Base-by-base conservation (phyloP, 2,888 invertebrate genomes). In the Petrophora chlorosata region DNA sequence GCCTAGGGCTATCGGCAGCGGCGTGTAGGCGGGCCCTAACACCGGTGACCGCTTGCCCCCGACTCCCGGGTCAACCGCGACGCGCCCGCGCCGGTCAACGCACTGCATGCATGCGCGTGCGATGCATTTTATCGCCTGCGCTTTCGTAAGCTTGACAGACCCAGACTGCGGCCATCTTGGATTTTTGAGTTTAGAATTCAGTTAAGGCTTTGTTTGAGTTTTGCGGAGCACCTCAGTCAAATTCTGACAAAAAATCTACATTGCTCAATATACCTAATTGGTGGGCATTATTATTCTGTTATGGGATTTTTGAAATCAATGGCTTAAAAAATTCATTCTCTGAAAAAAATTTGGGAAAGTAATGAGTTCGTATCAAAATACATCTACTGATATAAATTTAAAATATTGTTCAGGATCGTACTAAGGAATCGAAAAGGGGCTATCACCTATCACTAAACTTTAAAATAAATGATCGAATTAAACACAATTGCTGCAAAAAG, bases 41-140 rank as follows among this genome's bases (percentile, higher is more conserved):
- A 73, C 73, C 74, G 74, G 64, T 85, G 85, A 83, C 86, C 87
- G 85, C 80, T 70, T 87, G 87, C 84, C 86, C 86, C 80, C 84
- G 77, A 76, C 73, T 71, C 75, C 67, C 74, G 70, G 82, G 79
- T 76, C 77, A 70, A 57, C 19, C 19, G 19, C 19, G 5, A 7
- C 19, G n/a, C 19, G 19, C 44, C 50, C 63, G 55, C 42, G 60
- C 71, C 73, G 85, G 86, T 86, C 85, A 86, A 84, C 79, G 86
- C 83, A 82, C 86, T 56, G 61, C 44, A 53, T 25, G 25, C 10
- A 40, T 56, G 59, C 66, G 61, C 65, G 72, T 63, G 62, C 71
- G 58, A 60, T 65, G 70, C 70, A 61, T 51, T 65, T 70, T 77
- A 79, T 82, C 79, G 79, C 77, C 65, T 74, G 75, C 74, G 65